Percentiles rank a stretch among this genome's conserved stretches.
These are phyloP conservation scores for Tribolium castaneum DNA, from an alignment of 1,140 invertebrate species.

Conservation along the genomic window DNA sequence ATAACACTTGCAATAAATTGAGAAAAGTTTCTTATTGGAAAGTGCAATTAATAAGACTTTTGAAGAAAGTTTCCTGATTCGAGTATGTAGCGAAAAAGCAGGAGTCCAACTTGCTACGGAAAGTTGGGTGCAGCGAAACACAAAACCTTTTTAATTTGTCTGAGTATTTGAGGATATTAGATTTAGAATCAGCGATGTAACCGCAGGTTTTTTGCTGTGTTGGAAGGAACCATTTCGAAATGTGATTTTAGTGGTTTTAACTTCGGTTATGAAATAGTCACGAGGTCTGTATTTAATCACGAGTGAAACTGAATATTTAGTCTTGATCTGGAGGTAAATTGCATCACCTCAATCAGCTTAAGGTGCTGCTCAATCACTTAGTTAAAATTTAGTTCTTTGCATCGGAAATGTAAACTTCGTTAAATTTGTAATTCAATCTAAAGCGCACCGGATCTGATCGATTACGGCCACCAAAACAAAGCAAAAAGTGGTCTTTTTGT, in stretches of 20 bases:
- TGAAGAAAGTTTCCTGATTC: background rate
- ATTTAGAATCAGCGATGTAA: too few species aligned
- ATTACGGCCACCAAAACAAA: background rate
- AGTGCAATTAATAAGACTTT: background rate
- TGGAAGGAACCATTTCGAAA: too few species aligned
- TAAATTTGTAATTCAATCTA: background rate
- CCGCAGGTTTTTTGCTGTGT: too few species aligned
- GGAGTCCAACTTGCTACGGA: background rate
- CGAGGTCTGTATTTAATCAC: too few species aligned
- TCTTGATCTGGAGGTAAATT: background rate
- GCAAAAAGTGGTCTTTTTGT: background rate
- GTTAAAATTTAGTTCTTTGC: background rate
- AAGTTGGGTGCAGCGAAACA: background rate
- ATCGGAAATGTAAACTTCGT: background rate
- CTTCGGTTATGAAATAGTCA: too few species aligned
- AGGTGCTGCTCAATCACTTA: background rate
- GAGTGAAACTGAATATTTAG: background rate
- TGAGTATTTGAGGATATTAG: too few species aligned
- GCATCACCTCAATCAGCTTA: background rate
- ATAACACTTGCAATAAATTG: background rate
- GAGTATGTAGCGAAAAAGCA: background rate
- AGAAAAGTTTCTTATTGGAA: background rate
- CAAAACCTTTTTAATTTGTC: background rate
- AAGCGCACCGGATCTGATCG: background rate
- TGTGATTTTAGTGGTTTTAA: too few species aligned